Conservation (phyloP, 2,113 vertebrate genomes). For the Boleophthalmus pectinirostris region DNA sequence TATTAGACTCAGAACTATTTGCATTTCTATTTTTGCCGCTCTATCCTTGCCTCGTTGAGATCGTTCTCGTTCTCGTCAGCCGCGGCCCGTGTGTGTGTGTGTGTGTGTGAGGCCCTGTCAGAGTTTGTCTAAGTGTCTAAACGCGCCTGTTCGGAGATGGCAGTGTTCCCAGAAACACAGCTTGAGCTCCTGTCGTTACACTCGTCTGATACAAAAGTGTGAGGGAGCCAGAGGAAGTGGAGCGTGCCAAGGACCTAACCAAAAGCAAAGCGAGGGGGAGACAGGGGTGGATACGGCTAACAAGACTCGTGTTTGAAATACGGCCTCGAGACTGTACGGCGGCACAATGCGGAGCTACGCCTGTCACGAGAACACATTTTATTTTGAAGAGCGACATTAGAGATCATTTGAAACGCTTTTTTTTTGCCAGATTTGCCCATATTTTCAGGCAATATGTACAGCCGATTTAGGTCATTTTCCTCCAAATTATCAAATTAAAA, state of each 20-base stretch:
- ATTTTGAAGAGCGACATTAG: too few relatives aligned
- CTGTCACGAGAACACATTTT: background rate
- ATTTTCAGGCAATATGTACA: too few relatives aligned
- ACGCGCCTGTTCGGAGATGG: conserved; percentile 56
- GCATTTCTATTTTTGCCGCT: background rate
- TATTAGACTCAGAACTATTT: too few relatives aligned
- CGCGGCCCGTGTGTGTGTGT: too few relatives aligned
- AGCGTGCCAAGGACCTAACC: conserved; percentile 67
- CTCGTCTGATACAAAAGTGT: conserved; percentile 72
- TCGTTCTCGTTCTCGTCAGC: too few relatives aligned
- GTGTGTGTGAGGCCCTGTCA: conserved; percentile 12
- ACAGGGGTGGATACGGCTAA: conserved; percentile 31
- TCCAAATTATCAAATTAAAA: too few relatives aligned
- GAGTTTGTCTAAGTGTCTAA: conserved; percentile 33
- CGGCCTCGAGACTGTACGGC: conserved; percentile 52
- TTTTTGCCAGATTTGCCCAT: too few relatives aligned
- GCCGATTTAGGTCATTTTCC: too few relatives aligned
- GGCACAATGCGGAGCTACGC: background rate
- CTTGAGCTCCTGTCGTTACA: conserved; percentile 74
- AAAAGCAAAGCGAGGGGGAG: conserved; percentile 49
- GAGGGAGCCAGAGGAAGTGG: conserved; percentile 74
- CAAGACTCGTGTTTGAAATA: conserved; percentile 62
- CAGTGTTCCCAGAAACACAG: conserved; percentile 77
- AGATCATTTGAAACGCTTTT: too few relatives aligned
- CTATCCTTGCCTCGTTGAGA: background rate